These are phyloP conservation scores for Dugesia japonica DNA, from an alignment of 2,888 invertebrate genomes.

Conservation along the genomic window DNA sequence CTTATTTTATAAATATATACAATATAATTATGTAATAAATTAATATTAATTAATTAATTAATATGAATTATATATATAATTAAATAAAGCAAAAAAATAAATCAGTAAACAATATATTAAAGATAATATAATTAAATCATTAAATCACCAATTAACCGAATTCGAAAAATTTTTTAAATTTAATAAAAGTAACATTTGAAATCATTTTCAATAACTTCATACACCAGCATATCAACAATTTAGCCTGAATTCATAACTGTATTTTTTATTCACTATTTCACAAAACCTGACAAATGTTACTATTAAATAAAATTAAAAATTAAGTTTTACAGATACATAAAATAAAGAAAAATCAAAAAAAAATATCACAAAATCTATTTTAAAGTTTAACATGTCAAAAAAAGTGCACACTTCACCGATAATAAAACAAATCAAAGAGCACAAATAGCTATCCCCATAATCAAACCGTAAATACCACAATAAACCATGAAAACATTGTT, in stretches of 20 bases:
- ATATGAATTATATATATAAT: too few species aligned
- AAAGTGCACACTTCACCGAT: neutral
- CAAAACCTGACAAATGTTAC: neutral
- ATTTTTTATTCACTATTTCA: neutral
- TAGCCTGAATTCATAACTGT: too few species aligned
- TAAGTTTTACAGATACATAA: neutral
- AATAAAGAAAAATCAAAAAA: neutral
- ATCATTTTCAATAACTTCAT: neutral
- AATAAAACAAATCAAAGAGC: conserved; percentile 20
- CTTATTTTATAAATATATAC: too few species aligned
- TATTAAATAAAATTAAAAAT: neutral
- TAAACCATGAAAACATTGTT: neutral
- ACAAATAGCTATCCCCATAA: conserved; percentile 9
- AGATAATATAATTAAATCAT: conserved; percentile 13
- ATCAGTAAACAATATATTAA: conserved; percentile 20
- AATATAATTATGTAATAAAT: too few species aligned
- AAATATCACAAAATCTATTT: neutral
- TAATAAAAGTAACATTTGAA: conserved; percentile 8
- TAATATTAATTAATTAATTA: too few species aligned
- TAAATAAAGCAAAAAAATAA: conserved; percentile 5
- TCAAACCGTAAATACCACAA: conserved; percentile 16
- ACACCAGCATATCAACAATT: too few species aligned
- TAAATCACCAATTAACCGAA: conserved; percentile 7
- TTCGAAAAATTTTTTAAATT: neutral
- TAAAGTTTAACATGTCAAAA: too few species aligned